Evolutionary conservation across 2,888 invertebrate species (phyloP).

Genomic region (Orchesella flavescens): DNA sequence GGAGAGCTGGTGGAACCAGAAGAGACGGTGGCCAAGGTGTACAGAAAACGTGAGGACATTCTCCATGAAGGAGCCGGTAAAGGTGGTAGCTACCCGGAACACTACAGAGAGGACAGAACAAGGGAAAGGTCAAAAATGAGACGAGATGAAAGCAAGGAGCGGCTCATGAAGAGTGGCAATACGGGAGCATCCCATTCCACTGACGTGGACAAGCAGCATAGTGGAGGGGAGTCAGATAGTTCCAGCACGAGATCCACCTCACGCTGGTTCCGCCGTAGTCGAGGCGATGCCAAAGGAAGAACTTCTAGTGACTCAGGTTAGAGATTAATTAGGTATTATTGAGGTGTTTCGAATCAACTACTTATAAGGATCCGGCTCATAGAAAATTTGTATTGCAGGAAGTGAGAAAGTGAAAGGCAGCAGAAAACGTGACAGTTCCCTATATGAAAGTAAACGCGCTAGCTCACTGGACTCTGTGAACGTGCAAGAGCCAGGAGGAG

Average conservation of each 20-base stretch:
- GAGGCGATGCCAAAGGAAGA: slow-evolving; percentile 69
- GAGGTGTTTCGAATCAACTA: too few species aligned
- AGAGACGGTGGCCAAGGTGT: slow-evolving; percentile 72
- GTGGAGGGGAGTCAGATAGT: slow-evolving; percentile 61
- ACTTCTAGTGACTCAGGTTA: slow-evolving; percentile 72
- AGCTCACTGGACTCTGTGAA: slow-evolving; percentile 71
- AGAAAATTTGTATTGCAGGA: slow-evolving; percentile 65
- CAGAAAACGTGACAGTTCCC: slow-evolving; percentile 58
- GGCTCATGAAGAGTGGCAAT: neutral
- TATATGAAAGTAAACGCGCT: slow-evolving; percentile 67
- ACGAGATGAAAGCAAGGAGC: slow-evolving; percentile 36
- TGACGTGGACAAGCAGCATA: slow-evolving; percentile 58
- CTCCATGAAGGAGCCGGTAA: slow-evolving; percentile 83
- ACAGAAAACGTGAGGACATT: slow-evolving; percentile 82
- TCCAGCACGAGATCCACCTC: slow-evolving; percentile 70
- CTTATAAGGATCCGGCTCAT: too few species aligned
- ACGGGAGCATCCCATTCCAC: slow-evolving; percentile 19
- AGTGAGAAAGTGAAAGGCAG: slow-evolving; percentile 68
- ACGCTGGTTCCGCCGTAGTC: slow-evolving; percentile 70
- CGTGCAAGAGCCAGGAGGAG: slow-evolving; percentile 32
- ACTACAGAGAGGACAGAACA: slow-evolving; percentile 71
- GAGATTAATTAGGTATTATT: slow-evolving; percentile 1
- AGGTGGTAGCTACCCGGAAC: slow-evolving; percentile 74
- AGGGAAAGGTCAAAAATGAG: slow-evolving; percentile 21
- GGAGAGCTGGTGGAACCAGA: slow-evolving; percentile 75